Evolutionary conservation across 2,888 invertebrate species (phyloP).

Genomic region (Artemia sp.): DNA sequence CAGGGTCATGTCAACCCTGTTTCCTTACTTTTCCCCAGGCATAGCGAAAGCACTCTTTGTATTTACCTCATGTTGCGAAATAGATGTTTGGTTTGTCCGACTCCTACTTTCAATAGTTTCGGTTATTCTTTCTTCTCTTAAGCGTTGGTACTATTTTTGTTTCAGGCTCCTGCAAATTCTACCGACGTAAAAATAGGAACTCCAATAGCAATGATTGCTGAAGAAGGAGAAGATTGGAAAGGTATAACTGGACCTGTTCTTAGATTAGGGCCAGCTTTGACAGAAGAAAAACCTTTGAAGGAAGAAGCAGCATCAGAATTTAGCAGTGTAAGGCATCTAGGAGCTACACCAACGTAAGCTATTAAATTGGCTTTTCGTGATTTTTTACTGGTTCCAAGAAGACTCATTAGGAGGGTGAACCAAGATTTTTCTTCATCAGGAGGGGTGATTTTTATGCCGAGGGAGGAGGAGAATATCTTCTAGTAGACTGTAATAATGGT

Average conservation of each 20-base stretch:
- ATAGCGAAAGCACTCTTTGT: too few species aligned
- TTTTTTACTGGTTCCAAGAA: not conserved
- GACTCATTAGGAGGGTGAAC: too few species aligned
- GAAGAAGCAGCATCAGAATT: constrained; percentile 24
- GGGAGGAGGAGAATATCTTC: too few species aligned
- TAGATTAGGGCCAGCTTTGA: not conserved
- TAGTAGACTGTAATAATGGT: too few species aligned
- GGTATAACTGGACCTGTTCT: constrained; percentile 30
- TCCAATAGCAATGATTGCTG: constrained; percentile 44
- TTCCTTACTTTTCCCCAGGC: too few species aligned
- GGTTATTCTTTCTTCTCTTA: too few species aligned
- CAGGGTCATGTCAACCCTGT: too few species aligned
- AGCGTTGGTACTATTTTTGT: constrained; percentile 20
- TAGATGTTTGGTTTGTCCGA: too few species aligned
- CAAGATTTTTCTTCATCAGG: too few species aligned
- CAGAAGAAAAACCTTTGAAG: constrained; percentile 25
- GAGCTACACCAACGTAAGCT: constrained; percentile 19
- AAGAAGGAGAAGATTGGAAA: constrained; percentile 45
- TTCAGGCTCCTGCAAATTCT: constrained; percentile 37
- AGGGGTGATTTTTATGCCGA: too few species aligned
- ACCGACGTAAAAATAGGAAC: constrained; percentile 40
- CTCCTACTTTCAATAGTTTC: too few species aligned
- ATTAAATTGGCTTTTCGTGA: not conserved
- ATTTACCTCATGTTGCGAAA: too few species aligned
- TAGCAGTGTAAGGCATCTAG: constrained; percentile 18